Evolutionary conservation across 2,113 vertebrate species (phyloP).

Genomic region (Sapayoa aenigma): DNA sequence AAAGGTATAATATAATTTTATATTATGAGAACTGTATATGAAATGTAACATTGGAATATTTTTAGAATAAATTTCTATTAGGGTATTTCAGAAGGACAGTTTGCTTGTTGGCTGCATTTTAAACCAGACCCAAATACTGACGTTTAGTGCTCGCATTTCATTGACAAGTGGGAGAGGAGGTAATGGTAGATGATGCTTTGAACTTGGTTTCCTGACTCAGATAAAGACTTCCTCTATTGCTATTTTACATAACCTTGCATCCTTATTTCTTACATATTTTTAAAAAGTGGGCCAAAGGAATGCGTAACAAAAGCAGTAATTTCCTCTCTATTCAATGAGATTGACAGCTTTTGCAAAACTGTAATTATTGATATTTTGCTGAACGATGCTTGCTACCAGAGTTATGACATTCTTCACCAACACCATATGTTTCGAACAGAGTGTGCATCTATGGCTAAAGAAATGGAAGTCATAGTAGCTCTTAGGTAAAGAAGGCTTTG

Average conservation of each 20-base stretch:
- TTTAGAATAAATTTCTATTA: neutral
- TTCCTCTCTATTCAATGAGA: neutral
- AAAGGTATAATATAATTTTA: neutral
- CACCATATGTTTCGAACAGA: neutral
- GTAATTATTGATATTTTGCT: neutral
- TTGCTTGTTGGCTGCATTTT: neutral
- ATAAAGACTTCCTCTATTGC: neutral
- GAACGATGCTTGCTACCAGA: neutral
- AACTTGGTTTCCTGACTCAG: neutral
- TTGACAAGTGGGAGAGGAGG: neutral
- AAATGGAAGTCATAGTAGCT: neutral
- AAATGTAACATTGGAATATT: neutral
- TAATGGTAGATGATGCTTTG: neutral
- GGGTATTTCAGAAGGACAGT: neutral
- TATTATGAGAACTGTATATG: neutral
- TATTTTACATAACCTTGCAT: neutral
- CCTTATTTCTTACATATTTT: neutral
- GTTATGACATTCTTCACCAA: neutral
- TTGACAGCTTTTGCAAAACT: neutral
- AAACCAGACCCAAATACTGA: neutral
- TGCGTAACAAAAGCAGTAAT: neutral
- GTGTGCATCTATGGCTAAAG: neutral
- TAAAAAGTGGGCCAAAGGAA: neutral
- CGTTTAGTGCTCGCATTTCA: neutral
- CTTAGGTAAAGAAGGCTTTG: neutral